phyloP scores from a whole-genome alignment of 2,797 vertebrate genomes.

The Falco biarmicus region DNA sequence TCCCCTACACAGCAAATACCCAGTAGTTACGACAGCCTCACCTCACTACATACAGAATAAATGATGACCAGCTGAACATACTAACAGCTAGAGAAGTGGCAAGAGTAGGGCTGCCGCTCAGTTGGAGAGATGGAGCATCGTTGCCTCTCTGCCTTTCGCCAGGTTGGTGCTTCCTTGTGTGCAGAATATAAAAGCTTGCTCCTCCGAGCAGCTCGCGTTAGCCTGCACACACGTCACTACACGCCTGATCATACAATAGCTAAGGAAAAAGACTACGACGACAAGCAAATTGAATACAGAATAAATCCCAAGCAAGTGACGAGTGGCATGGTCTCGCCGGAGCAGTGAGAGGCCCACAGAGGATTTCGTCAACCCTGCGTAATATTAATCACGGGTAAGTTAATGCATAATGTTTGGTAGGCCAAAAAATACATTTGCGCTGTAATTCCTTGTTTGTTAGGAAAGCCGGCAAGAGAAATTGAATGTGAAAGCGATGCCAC shows the following conservation, averaged over 20 bases:
- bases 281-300: slow-evolving; percentile 31
- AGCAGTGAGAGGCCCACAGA: not conserved
- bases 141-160: not conserved
- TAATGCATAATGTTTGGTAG: slow-evolving; percentile 61
- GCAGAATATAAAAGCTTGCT: not conserved
- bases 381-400: slow-evolving; percentile 75
- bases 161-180: fast-evolving
- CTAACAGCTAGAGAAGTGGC: too few relatives aligned
- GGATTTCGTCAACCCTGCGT: slow-evolving; percentile 61
- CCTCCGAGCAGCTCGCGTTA: not conserved
- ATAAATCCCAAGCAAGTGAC: slow-evolving; percentile 39
- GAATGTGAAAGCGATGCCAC: slow-evolving; percentile 62
- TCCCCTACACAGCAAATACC: not conserved
- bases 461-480: slow-evolving; percentile 34
- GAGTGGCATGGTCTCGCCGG: not conserved
- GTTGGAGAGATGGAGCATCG: fast-evolving
- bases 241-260: not conserved
- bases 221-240: not conserved
- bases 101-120: fast-evolving
- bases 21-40: too few relatives aligned
- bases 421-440: slow-evolving; percentile 68
- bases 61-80: not conserved
- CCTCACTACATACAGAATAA: not conserved
- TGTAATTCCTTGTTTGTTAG: slow-evolving; percentile 71
- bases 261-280: not conserved